Evolutionary conservation across 2,113 vertebrate species (phyloP).

Genomic region (Chamaea fasciata): DNA sequence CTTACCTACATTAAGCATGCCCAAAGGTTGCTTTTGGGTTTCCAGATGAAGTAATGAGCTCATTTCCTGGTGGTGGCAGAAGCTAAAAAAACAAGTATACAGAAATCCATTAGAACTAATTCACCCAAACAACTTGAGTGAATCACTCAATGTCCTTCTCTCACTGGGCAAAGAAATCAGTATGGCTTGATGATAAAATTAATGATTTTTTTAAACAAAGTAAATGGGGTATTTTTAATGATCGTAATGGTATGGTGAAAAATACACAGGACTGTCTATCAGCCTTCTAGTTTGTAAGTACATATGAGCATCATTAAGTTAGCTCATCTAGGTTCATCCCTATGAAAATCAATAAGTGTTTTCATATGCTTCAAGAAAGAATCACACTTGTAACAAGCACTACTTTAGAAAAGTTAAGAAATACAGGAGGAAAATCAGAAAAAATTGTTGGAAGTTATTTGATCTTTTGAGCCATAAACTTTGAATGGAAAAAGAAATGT

Average conservation of each 20-base stretch:
- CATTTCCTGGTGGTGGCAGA: neutral
- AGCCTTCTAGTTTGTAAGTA: neutral
- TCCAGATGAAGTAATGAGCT: conserved; percentile 1
- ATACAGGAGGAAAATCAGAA: neutral
- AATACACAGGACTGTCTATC: neutral
- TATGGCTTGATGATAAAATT: neutral
- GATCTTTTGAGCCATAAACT: neutral
- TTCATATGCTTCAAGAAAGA: neutral
- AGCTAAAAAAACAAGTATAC: conserved; percentile 25
- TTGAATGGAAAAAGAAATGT: neutral
- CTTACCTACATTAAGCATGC: neutral
- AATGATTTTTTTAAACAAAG: neutral
- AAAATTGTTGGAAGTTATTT: neutral
- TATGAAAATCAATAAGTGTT: neutral
- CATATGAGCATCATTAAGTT: neutral
- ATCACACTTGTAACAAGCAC: neutral
- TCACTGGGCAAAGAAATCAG: neutral
- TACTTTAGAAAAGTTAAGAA: neutral
- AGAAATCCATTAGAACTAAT: conserved; percentile 48
- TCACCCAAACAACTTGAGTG: conserved; percentile 4
- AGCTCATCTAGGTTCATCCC: neutral
- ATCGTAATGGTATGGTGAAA: neutral
- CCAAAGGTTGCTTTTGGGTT: neutral
- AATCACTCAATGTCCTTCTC: neutral
- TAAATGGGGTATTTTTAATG: neutral